Base-by-base conservation (phyloP, 2,888 invertebrate species). In the Pimpla rufipes region DNA sequence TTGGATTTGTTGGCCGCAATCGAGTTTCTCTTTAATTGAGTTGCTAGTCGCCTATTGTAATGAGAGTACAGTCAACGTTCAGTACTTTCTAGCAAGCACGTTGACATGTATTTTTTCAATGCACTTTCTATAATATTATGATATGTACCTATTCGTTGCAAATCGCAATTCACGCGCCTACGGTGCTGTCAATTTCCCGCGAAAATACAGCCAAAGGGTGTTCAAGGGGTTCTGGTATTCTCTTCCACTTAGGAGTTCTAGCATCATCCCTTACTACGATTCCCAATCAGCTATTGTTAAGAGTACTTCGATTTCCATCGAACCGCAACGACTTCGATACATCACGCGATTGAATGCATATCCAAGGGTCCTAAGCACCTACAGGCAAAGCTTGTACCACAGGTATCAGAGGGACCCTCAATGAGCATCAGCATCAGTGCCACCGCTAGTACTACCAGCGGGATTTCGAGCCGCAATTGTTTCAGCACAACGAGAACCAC, bases 251-350 rank as follows among this genome's bases (percentile, higher is more conserved):
- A 18, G 37, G 35, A 50, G 37, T 42, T 40, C 45, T 21, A 42
- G 13, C 66, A 45, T 18, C 10, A 35, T 66, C 68, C 52, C 35
- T 37, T 50, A 68, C 18, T 37, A 37, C 37, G 35, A 40, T 40
- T 37, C 62, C 62, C 62, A 37, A 37, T 10, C 37, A 37, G 40
- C 62, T 40, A 62, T 37, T 62, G 62, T 62, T 37, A 18, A 68
- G 68, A 50, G 68, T 68, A 37, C 47, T 68, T 11, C 35, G 52
- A 35, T 52, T 50, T 68, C 50, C 68, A 68, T 52, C 68, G 68
- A 68, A 50, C 68, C 68, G 50, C 50, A 52, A 35, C 35, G 35
- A 52, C 68, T 50, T 68, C 35, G 50, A 52, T 68, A 35, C 50
- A 68, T 68, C 47, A 68, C 18, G 10, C 52, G 50, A 68, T 50